Base-by-base conservation (phyloP, 2,113 vertebrate genomes). In the Puffinus mauretanicus region DNA sequence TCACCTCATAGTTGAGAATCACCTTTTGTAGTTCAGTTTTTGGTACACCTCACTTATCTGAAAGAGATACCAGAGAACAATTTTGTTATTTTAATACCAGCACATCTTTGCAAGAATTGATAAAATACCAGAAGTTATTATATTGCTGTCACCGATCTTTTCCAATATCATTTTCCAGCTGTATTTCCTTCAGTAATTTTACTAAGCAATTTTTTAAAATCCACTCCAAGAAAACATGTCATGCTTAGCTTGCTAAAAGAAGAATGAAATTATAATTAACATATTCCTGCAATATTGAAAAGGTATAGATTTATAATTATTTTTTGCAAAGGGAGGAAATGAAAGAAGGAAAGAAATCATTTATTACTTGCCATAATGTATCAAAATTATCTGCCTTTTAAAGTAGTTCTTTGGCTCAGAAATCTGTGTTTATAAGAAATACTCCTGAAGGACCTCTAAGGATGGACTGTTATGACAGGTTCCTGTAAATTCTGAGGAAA, bases 241-340 rank as follows among this genome's bases (percentile, higher is more conserved):
- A 60, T 78, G 69, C 69, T 95, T 83, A 91, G n/a, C 61, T 94
- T 95, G 77, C 38, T 94, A 70, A 88, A 94, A 91, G 29, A 76
- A 36, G 36, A 94, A 76, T 83, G 29, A 52, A 84, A 88, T 10
- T 78, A 42, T 44, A 66, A 58, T 84, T 86, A 75, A 71, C 2
- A 44, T 52, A 67, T 17, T 78, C 15, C 18, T 51, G 25, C 32
- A 78, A 51, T 62, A 75, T 10, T 84, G 60, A 32, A 64, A 88
- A 88, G 8, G 8, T 55, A 54, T 46, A 17, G 9, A 22, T 88
- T 88, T 57, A 15, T 65, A 4, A 16, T 73, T 69, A 40, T 18
- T 46, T 83, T 77, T 65, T 91, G 7, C 3, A 77, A 70, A 54
- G 7, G 6, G 16, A 77, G 5, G 11, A 60, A 87, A 84, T 42